Evolutionary conservation across 2,888 invertebrate species (phyloP).

Genomic region (Phrixothrix hirtus): DNA sequence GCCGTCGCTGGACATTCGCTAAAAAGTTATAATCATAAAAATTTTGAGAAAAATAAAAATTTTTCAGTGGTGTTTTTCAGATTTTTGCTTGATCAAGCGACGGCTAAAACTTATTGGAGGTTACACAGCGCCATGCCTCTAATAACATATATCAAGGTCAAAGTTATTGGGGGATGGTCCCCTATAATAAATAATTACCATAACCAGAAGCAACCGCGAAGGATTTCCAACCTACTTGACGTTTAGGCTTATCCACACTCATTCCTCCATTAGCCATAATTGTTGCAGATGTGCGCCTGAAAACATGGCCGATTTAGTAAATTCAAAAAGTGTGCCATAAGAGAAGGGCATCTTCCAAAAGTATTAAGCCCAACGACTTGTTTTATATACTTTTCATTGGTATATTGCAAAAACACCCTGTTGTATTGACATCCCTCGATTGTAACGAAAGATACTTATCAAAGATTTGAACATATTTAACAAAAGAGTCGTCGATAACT

Average conservation of each 20-base stretch:
- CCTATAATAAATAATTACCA: no score
- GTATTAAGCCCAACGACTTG: background rate
- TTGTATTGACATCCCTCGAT: background rate
- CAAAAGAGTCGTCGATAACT: background rate
- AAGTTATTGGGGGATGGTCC: no score
- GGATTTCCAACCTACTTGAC: constrained; percentile 13
- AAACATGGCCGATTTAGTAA: background rate
- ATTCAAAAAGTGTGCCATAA: background rate
- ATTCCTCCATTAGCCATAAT: constrained; percentile 10
- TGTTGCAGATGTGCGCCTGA: constrained; percentile 5
- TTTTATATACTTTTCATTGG: background rate
- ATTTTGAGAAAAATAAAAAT: no score
- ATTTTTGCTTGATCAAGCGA: no score
- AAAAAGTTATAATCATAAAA: no score
- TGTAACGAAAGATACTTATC: background rate
- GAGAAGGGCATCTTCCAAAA: background rate
- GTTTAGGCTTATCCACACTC: constrained; percentile 10
- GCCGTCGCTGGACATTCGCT: no score
- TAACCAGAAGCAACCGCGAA: constrained; percentile 6
- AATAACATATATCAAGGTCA: no score
- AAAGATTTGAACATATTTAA: background rate
- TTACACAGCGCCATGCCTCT: no score
- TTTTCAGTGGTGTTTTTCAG: no score
- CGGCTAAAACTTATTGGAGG: no score
- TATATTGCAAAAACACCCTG: background rate